phyloP scores from a whole-genome alignment of 2,888 invertebrate species.

The Drosophila nr. medialis region DNA sequence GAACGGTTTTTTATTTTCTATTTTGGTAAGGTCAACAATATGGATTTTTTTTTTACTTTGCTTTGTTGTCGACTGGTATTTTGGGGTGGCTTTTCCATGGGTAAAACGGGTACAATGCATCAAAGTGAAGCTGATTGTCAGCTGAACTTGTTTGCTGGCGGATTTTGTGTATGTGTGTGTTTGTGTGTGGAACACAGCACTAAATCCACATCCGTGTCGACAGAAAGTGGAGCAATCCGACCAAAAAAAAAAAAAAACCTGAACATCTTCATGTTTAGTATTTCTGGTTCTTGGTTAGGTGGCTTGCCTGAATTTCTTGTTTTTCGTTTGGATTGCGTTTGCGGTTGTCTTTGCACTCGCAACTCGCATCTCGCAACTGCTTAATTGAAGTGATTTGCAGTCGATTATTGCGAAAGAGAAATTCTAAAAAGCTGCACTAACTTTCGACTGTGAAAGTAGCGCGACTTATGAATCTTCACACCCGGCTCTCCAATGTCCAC shows the following conservation, averaged over 20 bases:
- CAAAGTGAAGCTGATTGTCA: conserved; percentile 73
- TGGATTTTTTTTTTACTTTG: conserved; percentile 9
- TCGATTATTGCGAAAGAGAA: conserved; percentile 80
- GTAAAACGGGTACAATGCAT: conserved; percentile 41
- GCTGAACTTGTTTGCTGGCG: conserved; percentile 72
- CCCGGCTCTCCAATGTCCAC: conserved; percentile 21
- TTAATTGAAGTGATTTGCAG: conserved; percentile 77
- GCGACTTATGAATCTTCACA: conserved; percentile 17
- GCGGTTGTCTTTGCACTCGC: conserved; percentile 52
- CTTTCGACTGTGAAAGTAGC: conserved; percentile 76
- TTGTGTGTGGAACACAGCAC: conserved; percentile 45
- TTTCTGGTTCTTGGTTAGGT: conserved; percentile 65
- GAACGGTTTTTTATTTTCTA: conserved; percentile 36
- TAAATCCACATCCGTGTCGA: conserved; percentile 70
- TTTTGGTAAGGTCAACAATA: conserved; percentile 55
- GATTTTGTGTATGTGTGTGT: conserved; percentile 38
- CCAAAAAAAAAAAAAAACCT: conserved; percentile 49
- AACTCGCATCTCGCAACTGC: conserved; percentile 60
- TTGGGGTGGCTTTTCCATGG: conserved; percentile 46
- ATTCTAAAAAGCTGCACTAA: conserved; percentile 65
- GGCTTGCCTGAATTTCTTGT: conserved; percentile 35
- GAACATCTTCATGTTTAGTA: conserved; percentile 53
- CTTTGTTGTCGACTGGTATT: conserved; percentile 2
- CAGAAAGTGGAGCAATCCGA: conserved; percentile 70
- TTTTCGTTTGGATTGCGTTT: conserved; percentile 20